phyloP scores from a whole-genome alignment of 2,888 invertebrate species.

The Xestia c-nigrum region DNA sequence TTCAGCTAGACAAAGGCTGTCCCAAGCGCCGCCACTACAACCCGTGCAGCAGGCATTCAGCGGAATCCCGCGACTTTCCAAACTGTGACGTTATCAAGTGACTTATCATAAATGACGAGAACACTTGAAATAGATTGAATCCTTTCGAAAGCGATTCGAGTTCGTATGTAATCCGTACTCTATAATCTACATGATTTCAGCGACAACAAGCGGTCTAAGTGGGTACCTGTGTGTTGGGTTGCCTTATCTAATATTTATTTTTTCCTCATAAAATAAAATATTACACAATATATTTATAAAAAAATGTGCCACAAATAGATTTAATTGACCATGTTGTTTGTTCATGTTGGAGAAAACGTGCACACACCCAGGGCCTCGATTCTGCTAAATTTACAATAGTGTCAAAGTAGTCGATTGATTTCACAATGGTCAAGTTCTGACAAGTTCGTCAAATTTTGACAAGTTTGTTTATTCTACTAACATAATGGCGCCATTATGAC shows the following conservation, averaged over 20 bases:
- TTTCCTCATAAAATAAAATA: neutral
- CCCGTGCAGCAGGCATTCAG: neutral
- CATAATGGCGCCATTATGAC: too few species aligned
- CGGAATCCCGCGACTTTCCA: neutral
- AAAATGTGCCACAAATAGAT: constrained; percentile 30
- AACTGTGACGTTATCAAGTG: neutral
- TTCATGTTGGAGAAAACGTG: constrained; percentile 5
- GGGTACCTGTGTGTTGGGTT: neutral
- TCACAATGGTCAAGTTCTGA: too few species aligned
- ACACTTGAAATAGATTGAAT: neutral
- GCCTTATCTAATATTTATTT: constrained; percentile 21
- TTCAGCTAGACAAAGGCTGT: neutral
- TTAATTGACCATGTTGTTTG: constrained; percentile 5
- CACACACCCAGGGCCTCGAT: too few species aligned
- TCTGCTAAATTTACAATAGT: too few species aligned
- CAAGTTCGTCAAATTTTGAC: too few species aligned
- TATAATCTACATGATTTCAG: neutral
- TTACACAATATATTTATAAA: neutral
- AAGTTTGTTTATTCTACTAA: too few species aligned
- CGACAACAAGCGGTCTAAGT: neutral
- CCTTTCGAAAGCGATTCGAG: neutral
- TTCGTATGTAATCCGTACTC: too few species aligned
- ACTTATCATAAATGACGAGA: neutral
- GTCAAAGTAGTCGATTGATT: too few species aligned
- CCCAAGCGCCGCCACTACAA: neutral